These are phyloP conservation scores for Sarcophaga peregrina DNA, from an alignment of 1,140 invertebrate species.

Conservation along the genomic window DNA sequence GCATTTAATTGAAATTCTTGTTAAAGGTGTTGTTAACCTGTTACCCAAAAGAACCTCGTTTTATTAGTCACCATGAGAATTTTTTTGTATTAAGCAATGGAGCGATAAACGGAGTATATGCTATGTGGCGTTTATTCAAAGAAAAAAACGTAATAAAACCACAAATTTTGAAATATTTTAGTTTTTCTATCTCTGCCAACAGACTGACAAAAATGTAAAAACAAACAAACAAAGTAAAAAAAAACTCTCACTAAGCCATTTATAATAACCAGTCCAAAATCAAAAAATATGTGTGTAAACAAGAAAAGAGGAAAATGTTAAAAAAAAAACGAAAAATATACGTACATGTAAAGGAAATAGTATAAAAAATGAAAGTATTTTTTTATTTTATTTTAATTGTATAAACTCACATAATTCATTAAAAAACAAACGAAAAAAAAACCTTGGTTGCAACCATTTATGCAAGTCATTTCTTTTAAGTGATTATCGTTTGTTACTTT, in stretches of 20 bases:
- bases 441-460: too few relatives aligned
- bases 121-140: too few relatives aligned
- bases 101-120: too few relatives aligned
- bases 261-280: background rate
- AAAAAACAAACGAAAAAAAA: too few relatives aligned
- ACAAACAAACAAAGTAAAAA: background rate
- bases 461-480: too few relatives aligned
- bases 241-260: constrained; percentile 6
- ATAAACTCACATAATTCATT: too few relatives aligned
- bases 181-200: background rate
- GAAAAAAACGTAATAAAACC: too few relatives aligned
- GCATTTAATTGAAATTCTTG: constrained; percentile 1
- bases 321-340: background rate
- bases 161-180: too few relatives aligned
- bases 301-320: background rate
- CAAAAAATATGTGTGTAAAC: background rate
- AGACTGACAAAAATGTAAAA: background rate
- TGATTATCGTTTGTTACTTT: too few relatives aligned
- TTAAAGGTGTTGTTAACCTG: constrained; percentile 1
- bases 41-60: background rate
- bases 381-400: too few relatives aligned
- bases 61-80: background rate
- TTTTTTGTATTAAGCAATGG: background rate
- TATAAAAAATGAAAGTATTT: background rate
- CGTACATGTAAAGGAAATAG: background rate